A percentile compares a stretch with the other conserved stretches of the same genome.
Evolutionary conservation across 2,797 vertebrate species (phyloP).

Genomic region (Rhinophrynus dorsalis): DNA sequence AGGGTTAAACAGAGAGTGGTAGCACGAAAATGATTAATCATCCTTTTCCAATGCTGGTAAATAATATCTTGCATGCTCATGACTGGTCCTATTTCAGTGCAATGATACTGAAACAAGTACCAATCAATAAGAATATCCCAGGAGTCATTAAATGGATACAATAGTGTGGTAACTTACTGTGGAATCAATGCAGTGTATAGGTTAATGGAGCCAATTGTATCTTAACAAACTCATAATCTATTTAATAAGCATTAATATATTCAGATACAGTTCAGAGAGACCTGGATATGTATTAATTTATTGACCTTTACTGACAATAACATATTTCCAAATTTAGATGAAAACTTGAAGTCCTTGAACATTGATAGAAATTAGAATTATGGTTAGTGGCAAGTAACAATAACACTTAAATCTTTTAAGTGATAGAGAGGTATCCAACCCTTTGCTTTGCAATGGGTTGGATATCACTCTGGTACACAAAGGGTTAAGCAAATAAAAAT

Average conservation of each 20-base stretch:
- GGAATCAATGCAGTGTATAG: constrained; percentile 32
- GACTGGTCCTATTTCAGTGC: constrained; percentile 1
- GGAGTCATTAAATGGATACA: constrained; percentile 33
- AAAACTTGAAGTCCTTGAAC: constrained; percentile 21
- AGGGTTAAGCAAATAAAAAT: too few species aligned
- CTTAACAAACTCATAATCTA: constrained; percentile 43
- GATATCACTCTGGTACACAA: too few species aligned
- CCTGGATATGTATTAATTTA: constrained; percentile 14
- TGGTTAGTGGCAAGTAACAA: too few species aligned
- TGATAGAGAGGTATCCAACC: too few species aligned
- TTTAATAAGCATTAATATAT: constrained; percentile 41
- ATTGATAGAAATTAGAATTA: too few species aligned
- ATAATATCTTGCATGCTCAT: background rate
- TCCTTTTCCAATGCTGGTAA: too few species aligned
- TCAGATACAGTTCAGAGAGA: constrained; percentile 22
- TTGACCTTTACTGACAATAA: constrained; percentile 15
- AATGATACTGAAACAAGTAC: constrained; percentile 33
- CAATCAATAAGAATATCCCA: constrained; percentile 34
- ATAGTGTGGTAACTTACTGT: constrained; percentile 31
- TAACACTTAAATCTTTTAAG: too few species aligned
- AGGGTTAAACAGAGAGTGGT: too few species aligned
- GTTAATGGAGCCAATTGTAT: constrained; percentile 39
- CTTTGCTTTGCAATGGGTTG: too few species aligned
- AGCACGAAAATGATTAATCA: too few species aligned
- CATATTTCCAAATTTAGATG: constrained; percentile 2